These are phyloP conservation scores for Passer montanus DNA, from an alignment of 2,113 vertebrate genomes.

Conservation along the genomic window DNA sequence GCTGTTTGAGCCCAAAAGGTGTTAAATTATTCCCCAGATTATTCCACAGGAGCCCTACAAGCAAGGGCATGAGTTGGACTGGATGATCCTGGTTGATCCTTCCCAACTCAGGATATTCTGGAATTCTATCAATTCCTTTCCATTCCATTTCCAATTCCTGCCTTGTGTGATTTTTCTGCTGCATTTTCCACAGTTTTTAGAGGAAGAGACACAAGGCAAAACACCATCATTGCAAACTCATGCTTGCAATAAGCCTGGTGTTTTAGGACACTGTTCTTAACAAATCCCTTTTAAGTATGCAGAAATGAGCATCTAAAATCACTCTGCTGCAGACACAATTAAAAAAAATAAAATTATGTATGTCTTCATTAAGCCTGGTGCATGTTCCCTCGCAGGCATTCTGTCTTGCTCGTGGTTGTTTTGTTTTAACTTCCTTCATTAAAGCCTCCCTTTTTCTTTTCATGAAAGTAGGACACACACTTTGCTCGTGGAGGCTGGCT, in stretches of 20 bases:
- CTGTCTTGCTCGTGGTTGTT: not conserved
- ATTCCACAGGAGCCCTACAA: not conserved
- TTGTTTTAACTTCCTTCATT: conserved; percentile 13
- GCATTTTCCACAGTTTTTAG: not conserved
- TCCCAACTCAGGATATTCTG: not conserved
- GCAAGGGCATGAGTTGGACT: not conserved
- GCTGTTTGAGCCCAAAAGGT: not conserved
- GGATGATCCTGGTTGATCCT: not conserved
- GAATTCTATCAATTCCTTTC: not conserved
- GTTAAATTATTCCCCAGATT: not conserved
- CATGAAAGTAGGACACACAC: conserved; percentile 25
- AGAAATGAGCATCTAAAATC: not conserved
- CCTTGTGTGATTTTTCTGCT: not conserved
- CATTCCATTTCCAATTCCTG: not conserved
- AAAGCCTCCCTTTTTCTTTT: not conserved
- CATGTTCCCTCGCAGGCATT: conserved; percentile 13
- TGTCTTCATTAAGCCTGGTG: conserved; percentile 1
- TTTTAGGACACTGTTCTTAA: not conserved
- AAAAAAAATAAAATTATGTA: not conserved
- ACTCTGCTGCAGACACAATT: not conserved
- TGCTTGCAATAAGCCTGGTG: not conserved
- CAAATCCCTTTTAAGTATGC: not conserved
- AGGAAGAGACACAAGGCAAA: not conserved
- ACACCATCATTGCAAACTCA: not conserved
- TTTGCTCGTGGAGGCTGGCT: not conserved